These are phyloP conservation scores for Dysidea cf. avara DNA, from an alignment of 37 sponge, comb jelly and placozoan genomes.

Conservation along the genomic window DNA sequence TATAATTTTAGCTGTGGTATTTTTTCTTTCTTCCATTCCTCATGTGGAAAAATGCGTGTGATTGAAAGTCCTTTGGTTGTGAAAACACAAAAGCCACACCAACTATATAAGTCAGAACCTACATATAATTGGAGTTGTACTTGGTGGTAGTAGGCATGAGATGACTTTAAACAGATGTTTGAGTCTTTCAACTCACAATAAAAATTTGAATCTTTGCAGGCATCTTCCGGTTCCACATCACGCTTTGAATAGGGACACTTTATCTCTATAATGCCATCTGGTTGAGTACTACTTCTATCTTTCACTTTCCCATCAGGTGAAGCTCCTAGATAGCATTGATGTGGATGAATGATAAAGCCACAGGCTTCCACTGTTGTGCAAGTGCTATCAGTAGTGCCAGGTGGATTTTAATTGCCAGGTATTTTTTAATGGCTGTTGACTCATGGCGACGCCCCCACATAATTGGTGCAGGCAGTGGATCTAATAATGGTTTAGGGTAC, in stretches of 20 bases:
- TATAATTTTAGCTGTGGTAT: conserved; percentile 26
- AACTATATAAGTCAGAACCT: conserved; percentile 6
- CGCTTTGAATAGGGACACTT: conserved; percentile 48
- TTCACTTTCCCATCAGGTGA: conserved; percentile 32
- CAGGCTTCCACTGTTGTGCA: not conserved
- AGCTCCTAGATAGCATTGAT: conserved; percentile 19
- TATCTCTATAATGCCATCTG: conserved; percentile 37
- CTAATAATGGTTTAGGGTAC: conserved; percentile 18
- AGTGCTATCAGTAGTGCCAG: not conserved
- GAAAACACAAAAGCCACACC: too few relatives aligned
- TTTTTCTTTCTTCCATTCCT: conserved; percentile 8
- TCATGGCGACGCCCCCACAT: conserved; percentile 30
- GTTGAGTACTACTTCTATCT: not conserved
- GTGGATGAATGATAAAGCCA: conserved; percentile 25
- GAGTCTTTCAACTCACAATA: conserved; percentile 23
- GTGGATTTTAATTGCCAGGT: too few relatives aligned
- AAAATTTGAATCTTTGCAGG: conserved; percentile 25
- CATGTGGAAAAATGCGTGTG: conserved; percentile 26
- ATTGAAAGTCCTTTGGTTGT: conserved; percentile 35
- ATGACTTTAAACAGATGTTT: conserved; percentile 2
- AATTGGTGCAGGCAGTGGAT: conserved; percentile 19
- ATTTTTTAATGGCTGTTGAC: too few relatives aligned
- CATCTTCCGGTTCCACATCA: conserved; percentile 33
- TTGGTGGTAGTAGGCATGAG: conserved; percentile 50
- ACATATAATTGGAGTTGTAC: conserved; percentile 50